Percentiles rank a stretch among this genome's conserved stretches.
Conservation (phyloP, 2,888 invertebrate genomes). For the Geotrupes spiniger region DNA sequence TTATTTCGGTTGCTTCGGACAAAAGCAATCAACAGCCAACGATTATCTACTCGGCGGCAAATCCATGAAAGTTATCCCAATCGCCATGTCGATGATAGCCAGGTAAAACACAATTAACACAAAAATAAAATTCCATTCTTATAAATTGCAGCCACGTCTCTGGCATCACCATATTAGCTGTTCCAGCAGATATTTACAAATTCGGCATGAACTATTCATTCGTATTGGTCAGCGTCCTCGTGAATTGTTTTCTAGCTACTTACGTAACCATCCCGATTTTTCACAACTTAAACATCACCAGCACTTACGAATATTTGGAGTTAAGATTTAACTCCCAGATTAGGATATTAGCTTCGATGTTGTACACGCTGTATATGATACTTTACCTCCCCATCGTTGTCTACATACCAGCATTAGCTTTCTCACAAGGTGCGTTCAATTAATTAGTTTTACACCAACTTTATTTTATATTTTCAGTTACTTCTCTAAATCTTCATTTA, state of each 20-base stretch:
- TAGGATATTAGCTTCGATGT: slow-evolving; percentile 58
- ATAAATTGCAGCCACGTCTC: slow-evolving; percentile 62
- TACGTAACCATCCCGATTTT: too few relatives aligned
- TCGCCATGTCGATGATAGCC: slow-evolving; percentile 67
- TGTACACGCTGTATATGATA: slow-evolving; percentile 59
- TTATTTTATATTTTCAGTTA: slow-evolving; percentile 62
- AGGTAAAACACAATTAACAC: slow-evolving; percentile 12
- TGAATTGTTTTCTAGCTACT: slow-evolving; percentile 38
- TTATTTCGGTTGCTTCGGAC: slow-evolving; percentile 53
- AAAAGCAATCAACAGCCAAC: slow-evolving; percentile 57
- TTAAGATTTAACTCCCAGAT: slow-evolving; percentile 61
- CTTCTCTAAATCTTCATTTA: slow-evolving; percentile 57
- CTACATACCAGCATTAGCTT: slow-evolving; percentile 67
- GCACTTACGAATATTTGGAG: slow-evolving; percentile 67
- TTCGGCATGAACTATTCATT: slow-evolving; percentile 65
- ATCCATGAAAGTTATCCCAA: slow-evolving; percentile 66
- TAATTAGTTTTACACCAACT: slow-evolving; percentile 1
- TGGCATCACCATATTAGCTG: slow-evolving; percentile 69
- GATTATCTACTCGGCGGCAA: slow-evolving; percentile 71
- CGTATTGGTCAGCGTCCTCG: slow-evolving; percentile 48
- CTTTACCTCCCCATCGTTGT: slow-evolving; percentile 63
- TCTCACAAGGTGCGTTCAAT: slow-evolving; percentile 60
- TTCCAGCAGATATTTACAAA: slow-evolving; percentile 71
- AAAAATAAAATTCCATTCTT: neutral
- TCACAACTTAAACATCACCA: too few relatives aligned